Conservation (phyloP, 2,888 invertebrate genomes). For the Xylota segnis region DNA sequence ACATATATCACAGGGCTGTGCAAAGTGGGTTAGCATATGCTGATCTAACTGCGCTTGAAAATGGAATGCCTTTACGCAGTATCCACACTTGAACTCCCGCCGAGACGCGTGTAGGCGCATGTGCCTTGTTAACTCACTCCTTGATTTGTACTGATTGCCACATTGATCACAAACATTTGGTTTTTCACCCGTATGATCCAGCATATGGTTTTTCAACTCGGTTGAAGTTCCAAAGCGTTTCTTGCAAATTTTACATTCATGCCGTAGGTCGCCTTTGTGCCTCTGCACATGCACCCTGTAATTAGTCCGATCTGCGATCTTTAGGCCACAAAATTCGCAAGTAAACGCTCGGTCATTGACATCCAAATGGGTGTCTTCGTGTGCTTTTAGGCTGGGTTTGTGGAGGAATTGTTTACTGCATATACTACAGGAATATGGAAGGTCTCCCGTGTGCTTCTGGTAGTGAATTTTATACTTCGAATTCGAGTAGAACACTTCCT, state of each 20-base stretch:
- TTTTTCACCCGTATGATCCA: slow-evolving; percentile 69
- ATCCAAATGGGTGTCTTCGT: slow-evolving; percentile 62
- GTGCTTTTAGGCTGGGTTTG: slow-evolving; percentile 58
- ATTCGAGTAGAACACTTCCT: slow-evolving; percentile 51
- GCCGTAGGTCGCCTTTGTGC: slow-evolving; percentile 56
- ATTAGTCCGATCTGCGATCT: slow-evolving; percentile 66
- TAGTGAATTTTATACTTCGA: slow-evolving; percentile 53
- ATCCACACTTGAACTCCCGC: slow-evolving; percentile 58
- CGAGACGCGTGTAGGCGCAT: slow-evolving; percentile 42
- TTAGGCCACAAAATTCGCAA: slow-evolving; percentile 70
- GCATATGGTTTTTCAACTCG: slow-evolving; percentile 62
- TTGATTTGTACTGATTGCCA: slow-evolving; percentile 62
- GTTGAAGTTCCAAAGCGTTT: slow-evolving; percentile 55
- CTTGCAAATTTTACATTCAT: slow-evolving; percentile 62
- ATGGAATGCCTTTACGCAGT: slow-evolving; percentile 57
- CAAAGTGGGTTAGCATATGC: slow-evolving; percentile 56
- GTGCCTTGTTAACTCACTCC: slow-evolving; percentile 52
- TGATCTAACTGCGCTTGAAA: slow-evolving; percentile 52
- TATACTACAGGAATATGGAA: slow-evolving; percentile 46
- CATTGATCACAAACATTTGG: slow-evolving; percentile 66
- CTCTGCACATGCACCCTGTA: slow-evolving; percentile 70
- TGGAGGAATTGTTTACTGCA: slow-evolving; percentile 65
- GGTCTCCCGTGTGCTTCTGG: slow-evolving; percentile 49
- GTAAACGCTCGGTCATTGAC: slow-evolving; percentile 57
- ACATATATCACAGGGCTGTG: slow-evolving; percentile 56